A percentile compares a stretch with the other conserved stretches of the same genome.
These are phyloP conservation scores for Blastobasis lacticolella DNA, from an alignment of 2,888 invertebrate species.

Conservation along the genomic window DNA sequence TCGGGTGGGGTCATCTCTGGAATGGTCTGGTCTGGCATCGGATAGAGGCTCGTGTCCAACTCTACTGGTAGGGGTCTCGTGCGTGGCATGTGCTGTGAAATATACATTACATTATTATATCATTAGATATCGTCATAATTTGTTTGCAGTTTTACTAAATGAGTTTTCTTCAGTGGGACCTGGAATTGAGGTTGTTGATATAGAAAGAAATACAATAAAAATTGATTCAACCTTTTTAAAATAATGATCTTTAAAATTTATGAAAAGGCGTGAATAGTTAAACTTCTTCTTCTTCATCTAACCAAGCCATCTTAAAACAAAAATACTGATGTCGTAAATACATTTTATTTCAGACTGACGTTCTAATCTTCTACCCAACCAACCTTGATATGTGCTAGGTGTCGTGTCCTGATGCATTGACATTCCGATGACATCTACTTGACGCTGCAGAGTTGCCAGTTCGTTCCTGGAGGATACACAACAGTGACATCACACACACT, in stretches of 20 bases:
- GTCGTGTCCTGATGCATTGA: conserved; percentile 48
- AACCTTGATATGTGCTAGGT: conserved; percentile 60
- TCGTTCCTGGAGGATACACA: conserved; percentile 73
- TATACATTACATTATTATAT: background rate
- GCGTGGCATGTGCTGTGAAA: conserved; percentile 60
- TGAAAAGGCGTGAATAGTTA: too few species aligned
- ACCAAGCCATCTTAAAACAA: too few species aligned
- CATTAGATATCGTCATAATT: too few species aligned
- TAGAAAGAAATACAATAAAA: too few species aligned
- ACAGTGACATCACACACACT: conserved; percentile 65
- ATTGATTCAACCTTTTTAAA: too few species aligned
- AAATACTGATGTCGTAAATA: too few species aligned
- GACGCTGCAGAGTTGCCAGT: conserved; percentile 87
- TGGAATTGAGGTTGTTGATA: too few species aligned
- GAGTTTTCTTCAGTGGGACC: too few species aligned
- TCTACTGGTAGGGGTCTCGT: conserved; percentile 49
- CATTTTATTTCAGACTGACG: too few species aligned
- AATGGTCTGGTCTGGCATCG: conserved; percentile 52
- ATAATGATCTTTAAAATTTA: too few species aligned
- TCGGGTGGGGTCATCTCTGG: conserved; percentile 61
- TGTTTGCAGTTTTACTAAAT: too few species aligned
- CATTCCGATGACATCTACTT: conserved; percentile 78
- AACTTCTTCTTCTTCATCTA: too few species aligned
- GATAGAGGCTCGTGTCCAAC: conserved; percentile 44
- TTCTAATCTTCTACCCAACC: background rate